Evolutionary conservation across 2,888 invertebrate species (phyloP).

Genomic region (Sipunculus nudus): DNA sequence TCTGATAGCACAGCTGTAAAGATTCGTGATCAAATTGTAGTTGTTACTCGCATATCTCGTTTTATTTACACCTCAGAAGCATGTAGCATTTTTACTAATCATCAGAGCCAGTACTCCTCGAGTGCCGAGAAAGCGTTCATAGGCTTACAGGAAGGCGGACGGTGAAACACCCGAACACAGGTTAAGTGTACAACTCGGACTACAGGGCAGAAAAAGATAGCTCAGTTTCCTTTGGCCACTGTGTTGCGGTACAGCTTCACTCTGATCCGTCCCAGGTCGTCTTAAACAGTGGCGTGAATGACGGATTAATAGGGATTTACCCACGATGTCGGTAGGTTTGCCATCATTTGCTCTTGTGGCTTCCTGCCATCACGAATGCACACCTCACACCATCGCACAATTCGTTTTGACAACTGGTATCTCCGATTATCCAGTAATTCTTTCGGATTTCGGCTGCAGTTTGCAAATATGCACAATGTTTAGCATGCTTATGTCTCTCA

Average conservation of each 20-base stretch:
- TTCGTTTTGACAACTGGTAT: not conserved
- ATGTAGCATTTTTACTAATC: not conserved
- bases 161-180: not conserved
- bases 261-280: conserved; percentile 4
- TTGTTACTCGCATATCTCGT: not conserved
- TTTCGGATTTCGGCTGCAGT: conserved; percentile 9
- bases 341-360: conserved; percentile 7
- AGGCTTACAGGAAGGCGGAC: not conserved
- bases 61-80: not conserved
- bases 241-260: conserved; percentile 1
- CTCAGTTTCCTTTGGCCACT: not conserved
- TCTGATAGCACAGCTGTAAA: not conserved
- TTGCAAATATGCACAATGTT: conserved; percentile 8
- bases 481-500: conserved; percentile 2
- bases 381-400: conserved; percentile 2
- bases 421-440: conserved; percentile 15
- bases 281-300: not conserved
- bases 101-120: not conserved
- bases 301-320: not conserved
- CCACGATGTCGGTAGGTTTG: conserved; percentile 3
- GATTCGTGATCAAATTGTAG: not conserved
- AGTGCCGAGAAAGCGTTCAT: not conserved
- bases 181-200: not conserved
- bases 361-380: conserved; percentile 6
- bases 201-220: not conserved